Evolutionary conservation across 2,113 vertebrate genomes (phyloP), one percentile per base, ranked within the genome.

Genomic region (Martes martes): DNA sequence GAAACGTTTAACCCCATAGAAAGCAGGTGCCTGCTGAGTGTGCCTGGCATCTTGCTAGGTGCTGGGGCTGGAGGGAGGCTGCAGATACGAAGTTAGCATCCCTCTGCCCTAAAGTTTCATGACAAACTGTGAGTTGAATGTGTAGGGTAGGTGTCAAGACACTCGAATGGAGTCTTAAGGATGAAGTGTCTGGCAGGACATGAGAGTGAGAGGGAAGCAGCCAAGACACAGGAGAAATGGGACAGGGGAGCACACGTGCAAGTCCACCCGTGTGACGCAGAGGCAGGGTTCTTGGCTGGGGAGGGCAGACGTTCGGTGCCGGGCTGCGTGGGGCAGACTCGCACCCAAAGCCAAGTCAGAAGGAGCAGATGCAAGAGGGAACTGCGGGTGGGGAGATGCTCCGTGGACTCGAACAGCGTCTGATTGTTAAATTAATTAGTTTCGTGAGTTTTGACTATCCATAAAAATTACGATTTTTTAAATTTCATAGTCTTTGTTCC

Each of bases 401-500:
- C 89, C 26, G 16, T 55, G 52, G 73, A 59, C 59, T 57, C 15
- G 28, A 57, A 23, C 59, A 14, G 31, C 1, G 1, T 55, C 16
- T 69, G 31, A n/a, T 69, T 3, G 50, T 94, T 74, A 57, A 28
- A 83, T 76, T 94, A 39, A 47, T 57, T 69, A 39, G 8, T 45
- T 83, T 55, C 36, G 1, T 45, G n/a, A 55, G 6, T 90, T 55
- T 52, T 59, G 73, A 82, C n/a, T 61, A 4, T 61, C 31, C 24
- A 24, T 69, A 33, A 50, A 76, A 52, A 42, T 65, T 42, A 3
- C 21, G n/a, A 36, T 6, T 67, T 84, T 67, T 84, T 69, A 21
- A 57, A 80, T 59, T 55, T 92, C 59, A 65, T 63, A 59, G 52
- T 65, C 71, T 89, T 80, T 79, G 42, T 93, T 92, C 69, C 2